Conservation (phyloP, 2,888 invertebrate species). For the Gymnosoma rotundatum region DNA sequence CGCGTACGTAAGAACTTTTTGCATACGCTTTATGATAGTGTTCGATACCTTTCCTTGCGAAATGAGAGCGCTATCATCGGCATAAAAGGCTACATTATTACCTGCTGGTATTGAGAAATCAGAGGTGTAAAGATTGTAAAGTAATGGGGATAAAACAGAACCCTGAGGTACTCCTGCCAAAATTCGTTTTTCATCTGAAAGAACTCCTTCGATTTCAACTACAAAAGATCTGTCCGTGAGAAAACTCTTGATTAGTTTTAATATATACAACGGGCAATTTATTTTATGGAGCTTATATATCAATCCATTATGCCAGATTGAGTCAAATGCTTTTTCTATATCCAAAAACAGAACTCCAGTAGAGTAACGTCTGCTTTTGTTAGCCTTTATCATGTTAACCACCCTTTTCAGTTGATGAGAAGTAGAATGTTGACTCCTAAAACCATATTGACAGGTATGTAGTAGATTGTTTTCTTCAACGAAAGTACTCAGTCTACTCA, state of each 20-base stretch:
- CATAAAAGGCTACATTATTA: conserved; percentile 9
- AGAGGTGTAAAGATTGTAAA: conserved; percentile 8
- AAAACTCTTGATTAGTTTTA: conserved; percentile 6
- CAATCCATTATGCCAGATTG: conserved; percentile 11
- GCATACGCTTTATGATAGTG: neutral
- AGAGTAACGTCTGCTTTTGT: neutral
- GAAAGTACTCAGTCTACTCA: neutral
- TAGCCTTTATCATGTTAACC: conserved; percentile 1
- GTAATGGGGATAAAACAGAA: neutral
- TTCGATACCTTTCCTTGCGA: neutral
- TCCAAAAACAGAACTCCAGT: conserved; percentile 14
- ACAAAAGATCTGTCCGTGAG: neutral
- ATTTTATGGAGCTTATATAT: neutral
- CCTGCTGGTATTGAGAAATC: neutral
- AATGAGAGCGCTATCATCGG: conserved; percentile 25
- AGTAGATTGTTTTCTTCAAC: neutral
- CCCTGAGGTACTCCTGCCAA: neutral
- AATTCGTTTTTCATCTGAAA: neutral
- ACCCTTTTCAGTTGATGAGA: conserved; percentile 7
- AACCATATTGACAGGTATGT: no score
- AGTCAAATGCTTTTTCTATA: conserved; percentile 26
- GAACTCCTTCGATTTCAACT: neutral
- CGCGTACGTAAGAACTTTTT: neutral
- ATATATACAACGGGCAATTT: no score
- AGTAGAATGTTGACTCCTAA: no score